Conservation (phyloP, 2,797 vertebrate species). For the Anabacerthia variegaticeps region DNA sequence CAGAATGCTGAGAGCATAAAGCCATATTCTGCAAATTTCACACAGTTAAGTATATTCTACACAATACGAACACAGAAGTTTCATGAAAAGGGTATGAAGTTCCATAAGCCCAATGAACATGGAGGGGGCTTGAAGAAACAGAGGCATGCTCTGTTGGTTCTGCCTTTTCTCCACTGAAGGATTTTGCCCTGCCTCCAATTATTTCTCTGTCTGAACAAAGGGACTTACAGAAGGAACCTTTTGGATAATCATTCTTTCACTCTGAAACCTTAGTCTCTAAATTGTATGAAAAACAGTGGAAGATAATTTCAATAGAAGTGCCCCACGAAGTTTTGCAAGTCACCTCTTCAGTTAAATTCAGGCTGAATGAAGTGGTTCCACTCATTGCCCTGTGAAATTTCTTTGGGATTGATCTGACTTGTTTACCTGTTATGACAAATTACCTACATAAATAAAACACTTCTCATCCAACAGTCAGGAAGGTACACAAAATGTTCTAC, state of each 20-base stretch:
- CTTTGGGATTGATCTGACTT: not conserved
- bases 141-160: not conserved
- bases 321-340: not conserved
- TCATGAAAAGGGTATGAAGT: not conserved
- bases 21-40: not conserved
- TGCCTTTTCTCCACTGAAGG: not conserved
- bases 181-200: not conserved
- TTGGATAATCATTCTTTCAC: not conserved
- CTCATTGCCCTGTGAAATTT: not conserved
- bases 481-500: not conserved
- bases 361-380: not conserved
- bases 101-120: not conserved
- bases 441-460: not conserved
- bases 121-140: not conserved
- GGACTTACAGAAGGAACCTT: not conserved
- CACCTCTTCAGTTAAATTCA: not conserved
- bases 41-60: not conserved
- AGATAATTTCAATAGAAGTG: not conserved
- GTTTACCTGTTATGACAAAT: not conserved
- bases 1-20: not conserved
- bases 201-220: not conserved
- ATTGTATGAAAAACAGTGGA: not conserved
- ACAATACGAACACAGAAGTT: not conserved
- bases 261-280: slow-evolving; percentile 2
- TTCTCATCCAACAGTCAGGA: not conserved